Conservation (phyloP, 2,113 vertebrate species). For the Isichthys henryi region DNA sequence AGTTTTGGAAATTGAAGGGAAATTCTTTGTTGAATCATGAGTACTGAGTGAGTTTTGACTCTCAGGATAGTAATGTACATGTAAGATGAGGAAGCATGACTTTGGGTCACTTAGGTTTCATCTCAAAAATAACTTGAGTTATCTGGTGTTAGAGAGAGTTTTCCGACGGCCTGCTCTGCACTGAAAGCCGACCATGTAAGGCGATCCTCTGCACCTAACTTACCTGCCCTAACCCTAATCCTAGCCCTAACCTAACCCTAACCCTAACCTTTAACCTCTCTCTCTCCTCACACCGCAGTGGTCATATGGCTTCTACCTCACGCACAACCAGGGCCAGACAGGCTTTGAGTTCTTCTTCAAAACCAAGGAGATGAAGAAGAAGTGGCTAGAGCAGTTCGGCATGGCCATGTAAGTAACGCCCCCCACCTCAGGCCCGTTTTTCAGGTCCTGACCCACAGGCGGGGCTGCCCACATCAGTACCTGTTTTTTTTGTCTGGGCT, state of each 20-base stretch:
- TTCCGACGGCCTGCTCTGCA: background rate
- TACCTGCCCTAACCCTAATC: no score
- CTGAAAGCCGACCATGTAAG: background rate
- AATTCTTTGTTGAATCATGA: background rate
- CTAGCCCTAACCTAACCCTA: background rate
- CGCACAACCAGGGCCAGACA: slow-evolving; percentile 79
- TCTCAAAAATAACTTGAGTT: background rate
- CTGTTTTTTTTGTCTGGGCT: background rate
- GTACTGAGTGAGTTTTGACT: background rate
- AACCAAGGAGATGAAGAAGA: slow-evolving; percentile 92
- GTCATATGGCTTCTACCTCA: slow-evolving; percentile 92
- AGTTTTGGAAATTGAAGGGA: background rate
- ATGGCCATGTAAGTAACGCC: slow-evolving; percentile 84
- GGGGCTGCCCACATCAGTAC: background rate
- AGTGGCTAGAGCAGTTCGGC: slow-evolving; percentile 92
- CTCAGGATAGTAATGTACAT: background rate
- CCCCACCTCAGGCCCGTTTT: background rate
- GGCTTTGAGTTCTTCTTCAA: slow-evolving; percentile 91
- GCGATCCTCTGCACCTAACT: background rate
- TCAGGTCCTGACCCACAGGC: background rate
- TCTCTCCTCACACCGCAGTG: slow-evolving; percentile 63
- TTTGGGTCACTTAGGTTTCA: background rate
- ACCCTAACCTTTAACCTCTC: background rate
- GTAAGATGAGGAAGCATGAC: background rate
- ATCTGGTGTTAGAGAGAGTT: background rate